Percentiles rank a stretch among this genome's conserved stretches.
Evolutionary conservation across 1,140 invertebrate species (phyloP).

Genomic region (Neodiprion virginianus): DNA sequence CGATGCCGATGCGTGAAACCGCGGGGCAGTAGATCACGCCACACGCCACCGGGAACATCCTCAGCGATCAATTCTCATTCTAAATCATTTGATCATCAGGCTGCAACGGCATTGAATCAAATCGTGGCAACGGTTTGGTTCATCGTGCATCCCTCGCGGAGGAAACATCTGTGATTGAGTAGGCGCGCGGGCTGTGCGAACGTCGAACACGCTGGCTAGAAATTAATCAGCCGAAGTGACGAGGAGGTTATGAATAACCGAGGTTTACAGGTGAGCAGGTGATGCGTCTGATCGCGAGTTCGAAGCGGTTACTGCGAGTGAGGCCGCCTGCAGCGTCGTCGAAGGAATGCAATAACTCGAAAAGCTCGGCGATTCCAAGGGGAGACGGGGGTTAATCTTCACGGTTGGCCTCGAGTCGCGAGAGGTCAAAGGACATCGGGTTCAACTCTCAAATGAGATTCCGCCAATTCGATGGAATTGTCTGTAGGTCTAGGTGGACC

Average conservation of each 20-base stretch:
- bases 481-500: background rate
- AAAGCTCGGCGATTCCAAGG: background rate
- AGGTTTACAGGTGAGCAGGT: too few relatives aligned
- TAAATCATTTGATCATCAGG: background rate
- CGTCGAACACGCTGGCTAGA: background rate
- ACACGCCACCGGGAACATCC: background rate
- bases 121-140: background rate
- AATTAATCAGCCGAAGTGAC: background rate
- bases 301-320: too few relatives aligned
- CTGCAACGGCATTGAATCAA: background rate
- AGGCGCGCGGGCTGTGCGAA: background rate
- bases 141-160: background rate
- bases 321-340: too few relatives aligned
- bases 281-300: too few relatives aligned
- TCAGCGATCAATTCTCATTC: background rate
- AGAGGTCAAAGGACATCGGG: background rate
- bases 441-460: background rate
- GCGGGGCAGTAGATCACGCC: background rate
- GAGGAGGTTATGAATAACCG: background rate
- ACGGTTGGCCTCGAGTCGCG: background rate
- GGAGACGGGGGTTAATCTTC: background rate
- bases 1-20: background rate
- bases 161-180: background rate
- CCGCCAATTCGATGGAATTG: background rate
- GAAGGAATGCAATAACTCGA: constrained; percentile 1